These are phyloP conservation scores for Arrhamphus sclerolepis DNA, from an alignment of 2,797 vertebrate genomes.

Conservation along the genomic window DNA sequence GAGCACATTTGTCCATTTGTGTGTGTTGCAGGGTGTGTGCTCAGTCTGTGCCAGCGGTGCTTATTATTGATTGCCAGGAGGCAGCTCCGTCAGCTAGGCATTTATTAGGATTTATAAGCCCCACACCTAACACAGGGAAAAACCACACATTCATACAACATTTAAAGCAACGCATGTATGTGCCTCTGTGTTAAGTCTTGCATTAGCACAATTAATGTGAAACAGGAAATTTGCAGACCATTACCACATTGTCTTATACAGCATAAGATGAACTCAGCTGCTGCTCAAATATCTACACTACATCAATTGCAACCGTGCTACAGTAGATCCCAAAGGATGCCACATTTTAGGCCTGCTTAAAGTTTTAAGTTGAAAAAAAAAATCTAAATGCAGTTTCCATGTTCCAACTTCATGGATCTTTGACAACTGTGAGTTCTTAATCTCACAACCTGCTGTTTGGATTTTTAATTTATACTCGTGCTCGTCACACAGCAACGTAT, in stretches of 20 bases:
- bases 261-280: not conserved
- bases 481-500: too few relatives aligned
- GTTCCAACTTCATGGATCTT: too few relatives aligned
- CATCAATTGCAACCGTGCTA: too few relatives aligned
- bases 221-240: not conserved
- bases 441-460: too few relatives aligned
- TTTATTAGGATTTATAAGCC: constrained; percentile 58
- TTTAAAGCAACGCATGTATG: constrained; percentile 17
- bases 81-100: constrained; percentile 34
- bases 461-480: too few relatives aligned
- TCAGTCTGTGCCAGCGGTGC: constrained; percentile 40
- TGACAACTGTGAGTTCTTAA: too few relatives aligned
- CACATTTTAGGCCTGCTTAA: too few relatives aligned
- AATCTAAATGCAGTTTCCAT: too few relatives aligned
- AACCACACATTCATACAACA: constrained; percentile 24
- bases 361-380: too few relatives aligned
- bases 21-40: constrained; percentile 49
- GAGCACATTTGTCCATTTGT: constrained; percentile 11
- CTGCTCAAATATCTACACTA: not conserved
- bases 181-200: constrained; percentile 8
- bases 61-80: constrained; percentile 62
- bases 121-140: constrained; percentile 34
- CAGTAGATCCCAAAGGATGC: too few relatives aligned
- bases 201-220: not conserved
- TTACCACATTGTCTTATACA: not conserved